Evolutionary conservation across 2,888 invertebrate species (phyloP), one percentile per base, ranked within the genome.

Genomic region (Tineola bisselliella): DNA sequence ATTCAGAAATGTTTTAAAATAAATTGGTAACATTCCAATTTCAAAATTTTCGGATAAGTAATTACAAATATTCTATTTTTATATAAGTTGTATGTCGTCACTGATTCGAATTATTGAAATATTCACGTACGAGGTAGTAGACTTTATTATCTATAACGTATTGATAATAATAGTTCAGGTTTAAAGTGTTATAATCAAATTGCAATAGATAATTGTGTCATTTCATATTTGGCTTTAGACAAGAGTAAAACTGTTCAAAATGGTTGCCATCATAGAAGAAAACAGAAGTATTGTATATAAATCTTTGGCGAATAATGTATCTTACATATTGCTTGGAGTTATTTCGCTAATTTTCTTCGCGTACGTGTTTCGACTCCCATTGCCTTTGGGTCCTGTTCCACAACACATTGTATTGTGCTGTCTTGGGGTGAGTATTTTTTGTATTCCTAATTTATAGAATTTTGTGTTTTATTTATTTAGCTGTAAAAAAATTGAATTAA

Each of bases 391-490:
- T n/a, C 1, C 59, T 38, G 13, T 59, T 5, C 13, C 18, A 18
- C 18, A 69, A 3, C 81, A 81, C 63, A 63, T 80, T 38, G 63
- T 73, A 11, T 62, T 77, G 11, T 75, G 78, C 61, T 75, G 75
- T 33, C 62, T 72, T 63, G 79, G 77, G 66, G 81, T 81, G 66
- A 72, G 76, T 68, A 17, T 19, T 17, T 43, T 8, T n/a, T 25
- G 19, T 57, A 19, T 4, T 25, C 10, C 25, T 25, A 25, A 25
- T 25, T 25, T 25, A 25, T 25, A 4, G 25, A 25, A 25, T 25
- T 6, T 25, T 25, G 25, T 25, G 25, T 25, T 2, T 25, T 25
- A 4, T 25, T 25, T 25, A 4, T 25, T 25, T 25, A 4, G 25
- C 25, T 25, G 2, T 25, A 25, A 25, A 25, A 25, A 25, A 25